phyloP scores from a whole-genome alignment of 2,888 invertebrate genomes.

The Lochmaea crataegi region DNA sequence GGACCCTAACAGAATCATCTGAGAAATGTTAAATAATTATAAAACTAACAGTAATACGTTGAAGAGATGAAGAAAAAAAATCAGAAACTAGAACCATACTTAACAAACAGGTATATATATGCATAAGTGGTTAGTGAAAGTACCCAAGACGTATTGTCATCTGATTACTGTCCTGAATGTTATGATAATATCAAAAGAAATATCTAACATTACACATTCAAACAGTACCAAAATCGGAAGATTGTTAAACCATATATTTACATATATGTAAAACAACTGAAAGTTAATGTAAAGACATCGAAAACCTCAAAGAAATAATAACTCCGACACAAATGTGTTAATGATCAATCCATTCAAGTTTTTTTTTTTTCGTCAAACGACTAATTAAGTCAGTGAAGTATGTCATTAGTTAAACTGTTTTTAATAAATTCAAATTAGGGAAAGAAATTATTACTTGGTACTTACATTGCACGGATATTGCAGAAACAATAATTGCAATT shows the following conservation, averaged over 20 bases:
- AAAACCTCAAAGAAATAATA: not conserved
- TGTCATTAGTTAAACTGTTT: slow-evolving; percentile 14
- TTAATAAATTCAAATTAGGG: slow-evolving; percentile 30
- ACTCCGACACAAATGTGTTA: not conserved
- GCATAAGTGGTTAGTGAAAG: slow-evolving; percentile 1
- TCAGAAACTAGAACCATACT: too few species aligned
- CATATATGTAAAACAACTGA: slow-evolving; percentile 2
- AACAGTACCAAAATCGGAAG: slow-evolving; percentile 1
- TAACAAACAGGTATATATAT: not conserved
- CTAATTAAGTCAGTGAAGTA: slow-evolving; percentile 8
- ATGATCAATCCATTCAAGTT: not conserved
- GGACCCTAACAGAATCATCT: too few species aligned
- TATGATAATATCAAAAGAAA: slow-evolving; percentile 12
- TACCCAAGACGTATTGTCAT: not conserved
- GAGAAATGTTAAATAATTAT: too few species aligned
- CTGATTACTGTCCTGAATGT: slow-evolving; percentile 11
- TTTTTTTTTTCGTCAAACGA: not conserved
- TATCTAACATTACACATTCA: slow-evolving; percentile 9
- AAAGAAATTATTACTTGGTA: slow-evolving; percentile 21
- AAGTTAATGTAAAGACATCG: not conserved
- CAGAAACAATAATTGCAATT: slow-evolving; percentile 23
- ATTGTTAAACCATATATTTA: not conserved
- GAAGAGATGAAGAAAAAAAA: too few species aligned
- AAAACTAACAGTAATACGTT: too few species aligned
- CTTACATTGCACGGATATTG: slow-evolving; percentile 34